These are phyloP conservation scores for Clarias fuscus DNA, from an alignment of 2,797 vertebrate genomes.

Conservation along the genomic window DNA sequence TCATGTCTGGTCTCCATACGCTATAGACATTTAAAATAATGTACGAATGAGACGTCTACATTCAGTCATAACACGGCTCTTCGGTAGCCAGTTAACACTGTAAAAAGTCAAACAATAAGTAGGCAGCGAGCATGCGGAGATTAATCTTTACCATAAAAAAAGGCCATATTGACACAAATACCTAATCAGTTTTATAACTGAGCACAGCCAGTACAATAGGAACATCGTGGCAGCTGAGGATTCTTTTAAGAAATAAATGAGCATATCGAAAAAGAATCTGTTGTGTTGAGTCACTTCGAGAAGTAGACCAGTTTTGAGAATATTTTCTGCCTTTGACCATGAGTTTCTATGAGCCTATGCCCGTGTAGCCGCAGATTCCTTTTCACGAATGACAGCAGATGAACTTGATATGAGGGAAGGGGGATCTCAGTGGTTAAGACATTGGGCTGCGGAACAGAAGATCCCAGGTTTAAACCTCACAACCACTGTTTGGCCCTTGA, in stretches of 20 bases:
- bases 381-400: not conserved
- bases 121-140: not conserved
- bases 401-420: not conserved
- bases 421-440: too few relatives aligned
- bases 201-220: not conserved
- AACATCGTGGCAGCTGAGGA: not conserved
- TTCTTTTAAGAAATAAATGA: not conserved
- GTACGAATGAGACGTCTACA: not conserved
- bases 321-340: not conserved
- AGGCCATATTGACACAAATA: not conserved
- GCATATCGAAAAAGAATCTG: not conserved
- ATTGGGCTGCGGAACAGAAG: too few relatives aligned
- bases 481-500: too few relatives aligned
- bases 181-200: not conserved
- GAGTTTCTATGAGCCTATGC: not conserved
- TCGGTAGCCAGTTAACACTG: not conserved
- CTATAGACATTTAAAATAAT: constrained; percentile 1
- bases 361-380: not conserved
- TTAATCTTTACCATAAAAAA: not conserved
- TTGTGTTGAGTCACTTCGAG: not conserved
- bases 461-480: too few relatives aligned
- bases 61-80: not conserved
- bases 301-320: not conserved
- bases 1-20: not conserved
- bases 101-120: not conserved